These are phyloP conservation scores for Brachyptera putata DNA, from an alignment of 2,888 invertebrate genomes.

Conservation along the genomic window DNA sequence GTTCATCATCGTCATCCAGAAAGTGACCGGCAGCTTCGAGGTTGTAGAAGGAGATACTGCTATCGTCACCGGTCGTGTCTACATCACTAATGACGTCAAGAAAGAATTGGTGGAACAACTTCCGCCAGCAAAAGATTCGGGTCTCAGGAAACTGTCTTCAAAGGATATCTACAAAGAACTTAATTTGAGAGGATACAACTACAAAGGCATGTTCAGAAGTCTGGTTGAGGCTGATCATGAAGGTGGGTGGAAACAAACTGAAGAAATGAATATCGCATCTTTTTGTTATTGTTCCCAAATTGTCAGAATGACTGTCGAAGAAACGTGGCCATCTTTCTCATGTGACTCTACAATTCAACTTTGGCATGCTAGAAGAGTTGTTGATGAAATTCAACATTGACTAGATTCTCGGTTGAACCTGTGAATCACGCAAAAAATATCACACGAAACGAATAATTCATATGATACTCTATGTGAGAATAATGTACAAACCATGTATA, in stretches of 20 bases:
- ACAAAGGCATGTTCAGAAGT: slow-evolving; percentile 52
- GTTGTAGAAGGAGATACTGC: slow-evolving; percentile 28
- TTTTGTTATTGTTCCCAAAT: no score
- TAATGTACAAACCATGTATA: no score
- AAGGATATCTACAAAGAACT: slow-evolving; percentile 66
- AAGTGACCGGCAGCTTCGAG: slow-evolving; percentile 31
- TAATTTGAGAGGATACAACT: slow-evolving; percentile 65
- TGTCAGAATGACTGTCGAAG: no score
- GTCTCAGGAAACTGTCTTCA: slow-evolving; percentile 6
- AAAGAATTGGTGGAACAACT: neutral
- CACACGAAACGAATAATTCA: no score
- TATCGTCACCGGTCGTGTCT: slow-evolving; percentile 26
- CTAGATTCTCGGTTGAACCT: no score
- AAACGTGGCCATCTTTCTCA: no score
- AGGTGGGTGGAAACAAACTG: slow-evolving; percentile 24
- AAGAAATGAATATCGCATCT: no score
- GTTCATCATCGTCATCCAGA: slow-evolving; percentile 31
- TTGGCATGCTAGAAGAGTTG: no score
- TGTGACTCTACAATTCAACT: no score
- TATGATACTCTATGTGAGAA: no score
- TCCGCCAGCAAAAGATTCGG: neutral
- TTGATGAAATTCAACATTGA: no score
- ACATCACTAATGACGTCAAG: neutral
- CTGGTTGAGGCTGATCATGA: slow-evolving; percentile 15
- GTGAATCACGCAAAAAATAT: no score